Base-by-base conservation (phyloP, 64 coral and sea anemone species). In the Hydrozoanthus tunicans region DNA sequence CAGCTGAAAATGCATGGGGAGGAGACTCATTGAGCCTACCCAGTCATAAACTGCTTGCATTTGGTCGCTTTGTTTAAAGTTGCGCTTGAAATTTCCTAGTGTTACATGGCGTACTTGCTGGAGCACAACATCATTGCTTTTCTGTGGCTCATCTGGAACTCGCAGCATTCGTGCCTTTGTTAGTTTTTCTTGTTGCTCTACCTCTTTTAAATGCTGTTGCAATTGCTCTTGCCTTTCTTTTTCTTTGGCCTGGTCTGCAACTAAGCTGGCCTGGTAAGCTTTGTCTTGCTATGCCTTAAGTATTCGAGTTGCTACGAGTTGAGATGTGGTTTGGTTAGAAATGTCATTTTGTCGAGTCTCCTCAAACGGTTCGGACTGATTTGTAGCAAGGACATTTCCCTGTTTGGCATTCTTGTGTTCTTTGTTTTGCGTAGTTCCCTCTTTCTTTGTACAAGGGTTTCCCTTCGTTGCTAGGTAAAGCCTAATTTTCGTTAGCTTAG, bases 1-100 rank as follows among this genome's bases (percentile, higher is more conserved):
- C 57, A 92, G 80, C 6, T 68, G n/a, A 92, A 92, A 92, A 73
- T 66, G 55, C 62, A 83, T 81, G 57, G 91, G 91, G 25, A 62
- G 56, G 66, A 71, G 81, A 62, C 68, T 84, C 70, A 86, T 26
- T 13, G 74, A 93, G 9, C 91, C 73, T 59, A 86, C 53, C 83
- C 62, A 86, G 62, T 81, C 53, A 80, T 79, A 89, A 12, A 93
- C 91, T 70, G 91, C 53, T 59, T 64, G 14, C 53, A 89, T 79
- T 79, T 68, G 26, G 5, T 93, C 91, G 52, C 51, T 77, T 57
- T 76, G 32, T 58, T 62, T 51, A 20, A 93, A 93, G 57, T 11
- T 55, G 17, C 83, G 71, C 58, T 5, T 77, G n/a, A 69, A n/a
- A 56, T 67, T 79, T 14, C 91, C 91, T 57, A 76, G 20, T 77